These are phyloP conservation scores for Hemibagrus guttatus DNA, from an alignment of 2,797 vertebrate genomes.

Conservation along the genomic window DNA sequence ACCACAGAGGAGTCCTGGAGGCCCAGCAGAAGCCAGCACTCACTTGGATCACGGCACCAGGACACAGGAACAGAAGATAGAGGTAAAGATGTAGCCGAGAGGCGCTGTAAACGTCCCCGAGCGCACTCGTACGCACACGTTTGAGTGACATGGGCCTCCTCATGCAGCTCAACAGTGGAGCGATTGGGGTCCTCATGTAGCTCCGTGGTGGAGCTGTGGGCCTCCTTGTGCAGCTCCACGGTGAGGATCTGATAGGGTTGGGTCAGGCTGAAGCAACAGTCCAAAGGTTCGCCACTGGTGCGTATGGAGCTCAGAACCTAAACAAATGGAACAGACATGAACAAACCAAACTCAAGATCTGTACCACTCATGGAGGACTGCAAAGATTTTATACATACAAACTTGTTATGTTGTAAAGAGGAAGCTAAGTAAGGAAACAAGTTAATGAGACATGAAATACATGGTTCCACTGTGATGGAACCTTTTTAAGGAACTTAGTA, in stretches of 20 bases:
- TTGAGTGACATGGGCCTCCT: constrained; percentile 67
- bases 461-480: no score
- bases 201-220: constrained; percentile 41
- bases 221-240: constrained; percentile 75
- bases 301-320: constrained; percentile 82
- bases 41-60: constrained; percentile 81
- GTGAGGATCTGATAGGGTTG: constrained; percentile 85
- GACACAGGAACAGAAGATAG: constrained; percentile 79
- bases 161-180: constrained; percentile 52
- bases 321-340: not conserved
- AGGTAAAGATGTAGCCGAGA: constrained; percentile 77
- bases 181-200: constrained; percentile 63
- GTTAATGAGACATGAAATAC: not conserved
- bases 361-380: not conserved
- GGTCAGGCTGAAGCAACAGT: constrained; percentile 82
- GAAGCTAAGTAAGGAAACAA: not conserved
- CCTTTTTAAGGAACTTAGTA: not conserved
- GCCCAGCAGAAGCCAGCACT: constrained; percentile 83
- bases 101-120: constrained; percentile 76
- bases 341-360: not conserved
- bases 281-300: constrained; percentile 82
- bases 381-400: not conserved
- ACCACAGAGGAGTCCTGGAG: constrained; percentile 87
- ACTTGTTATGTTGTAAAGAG: not conserved
- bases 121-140: constrained; percentile 81